Conservation (phyloP, 2,113 vertebrate species). For the Cacatua alba region DNA sequence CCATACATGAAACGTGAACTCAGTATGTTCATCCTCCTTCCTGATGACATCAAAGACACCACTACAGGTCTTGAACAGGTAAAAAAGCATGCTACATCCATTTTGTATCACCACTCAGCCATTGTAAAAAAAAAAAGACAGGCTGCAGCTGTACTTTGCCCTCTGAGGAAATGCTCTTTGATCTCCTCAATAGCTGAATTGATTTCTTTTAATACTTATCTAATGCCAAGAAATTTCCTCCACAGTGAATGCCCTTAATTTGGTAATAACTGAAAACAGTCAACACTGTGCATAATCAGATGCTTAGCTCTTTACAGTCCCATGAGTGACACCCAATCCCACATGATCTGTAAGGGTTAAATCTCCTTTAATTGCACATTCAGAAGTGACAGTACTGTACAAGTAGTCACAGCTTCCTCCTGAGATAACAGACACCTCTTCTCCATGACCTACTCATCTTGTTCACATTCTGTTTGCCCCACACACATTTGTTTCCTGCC, state of each 20-base stretch:
- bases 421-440: neutral
- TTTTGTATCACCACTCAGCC: neutral
- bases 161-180: neutral
- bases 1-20: slow-evolving; percentile 80
- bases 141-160: neutral
- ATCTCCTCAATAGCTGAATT: neutral
- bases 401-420: neutral
- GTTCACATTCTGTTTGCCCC: neutral
- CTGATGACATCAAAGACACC: slow-evolving; percentile 66
- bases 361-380: neutral
- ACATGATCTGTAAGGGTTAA: neutral
- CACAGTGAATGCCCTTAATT: neutral
- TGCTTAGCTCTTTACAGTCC: neutral
- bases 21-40: slow-evolving; percentile 87
- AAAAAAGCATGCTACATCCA: neutral
- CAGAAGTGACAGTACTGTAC: neutral
- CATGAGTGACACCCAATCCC: neutral
- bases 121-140: neutral
- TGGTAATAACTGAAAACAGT: neutral
- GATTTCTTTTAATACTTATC: neutral
- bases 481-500: neutral
- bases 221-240: neutral
- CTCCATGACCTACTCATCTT: neutral
- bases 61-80: slow-evolving; percentile 84
- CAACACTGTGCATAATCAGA: neutral